phyloP scores from a whole-genome alignment of 2,888 invertebrate genomes.

The Hemicrepidius hirtus region DNA sequence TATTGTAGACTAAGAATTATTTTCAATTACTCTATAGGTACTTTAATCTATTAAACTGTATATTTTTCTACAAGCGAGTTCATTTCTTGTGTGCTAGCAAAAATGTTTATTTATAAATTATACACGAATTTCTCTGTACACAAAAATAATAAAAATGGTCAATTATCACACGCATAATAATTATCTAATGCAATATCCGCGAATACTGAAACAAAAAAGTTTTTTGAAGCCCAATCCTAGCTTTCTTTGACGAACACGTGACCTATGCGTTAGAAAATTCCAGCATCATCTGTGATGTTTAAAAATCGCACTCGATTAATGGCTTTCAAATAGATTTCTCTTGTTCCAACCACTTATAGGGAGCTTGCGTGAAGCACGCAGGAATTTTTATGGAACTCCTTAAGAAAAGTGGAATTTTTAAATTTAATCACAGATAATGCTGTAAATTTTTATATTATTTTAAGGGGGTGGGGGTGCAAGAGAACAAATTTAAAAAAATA shows the following conservation, averaged over 20 bases:
- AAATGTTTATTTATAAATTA: slow-evolving; percentile 43
- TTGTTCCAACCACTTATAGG: slow-evolving; percentile 23
- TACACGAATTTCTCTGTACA: slow-evolving; percentile 46
- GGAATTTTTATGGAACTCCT: slow-evolving; percentile 6
- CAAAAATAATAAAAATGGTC: slow-evolving; percentile 44
- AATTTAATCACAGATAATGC: slow-evolving; percentile 21
- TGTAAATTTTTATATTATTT: slow-evolving; percentile 22
- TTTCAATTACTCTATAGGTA: slow-evolving; percentile 47
- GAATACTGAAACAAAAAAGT: slow-evolving; percentile 50
- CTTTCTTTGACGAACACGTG: slow-evolving; percentile 28
- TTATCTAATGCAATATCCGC: slow-evolving; percentile 47
- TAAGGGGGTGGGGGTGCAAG: slow-evolving; percentile 34
- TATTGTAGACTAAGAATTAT: slow-evolving; percentile 38
- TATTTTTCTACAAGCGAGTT: slow-evolving; percentile 44
- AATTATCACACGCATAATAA: slow-evolving; percentile 51
- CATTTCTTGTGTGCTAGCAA: slow-evolving; percentile 39
- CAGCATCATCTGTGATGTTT: slow-evolving; percentile 25
- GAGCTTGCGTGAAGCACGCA: neutral
- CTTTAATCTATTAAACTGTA: slow-evolving; percentile 40
- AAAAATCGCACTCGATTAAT: slow-evolving; percentile 9
- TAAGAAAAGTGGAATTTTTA: neutral
- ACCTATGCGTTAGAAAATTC: slow-evolving; percentile 23
- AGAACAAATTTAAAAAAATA: slow-evolving; percentile 41
- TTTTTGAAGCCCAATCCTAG: slow-evolving; percentile 34
- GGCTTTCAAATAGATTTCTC: slow-evolving; percentile 20